phyloP scores from a whole-genome alignment of 2,797 vertebrate species.

The Denticeps clupeoides region DNA sequence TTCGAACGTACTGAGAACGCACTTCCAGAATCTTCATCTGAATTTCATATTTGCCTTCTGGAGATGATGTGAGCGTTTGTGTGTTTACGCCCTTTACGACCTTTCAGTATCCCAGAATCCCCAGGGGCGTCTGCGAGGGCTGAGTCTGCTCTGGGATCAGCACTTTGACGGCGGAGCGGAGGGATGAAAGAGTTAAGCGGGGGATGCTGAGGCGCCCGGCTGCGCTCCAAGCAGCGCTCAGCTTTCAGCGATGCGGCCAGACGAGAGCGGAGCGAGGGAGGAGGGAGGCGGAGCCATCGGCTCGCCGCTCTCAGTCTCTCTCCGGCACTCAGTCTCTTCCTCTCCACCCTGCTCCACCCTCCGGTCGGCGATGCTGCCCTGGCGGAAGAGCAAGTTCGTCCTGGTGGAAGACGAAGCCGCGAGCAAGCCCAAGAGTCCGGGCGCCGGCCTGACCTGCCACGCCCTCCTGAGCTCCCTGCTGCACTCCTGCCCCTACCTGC shows the following conservation, averaged over 20 bases:
- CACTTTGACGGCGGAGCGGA: background rate
- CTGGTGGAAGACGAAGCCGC: constrained; percentile 76
- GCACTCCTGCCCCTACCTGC: constrained; percentile 82
- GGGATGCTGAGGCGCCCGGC: constrained; percentile 16
- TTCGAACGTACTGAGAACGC: too few species aligned
- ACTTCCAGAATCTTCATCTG: too few species aligned
- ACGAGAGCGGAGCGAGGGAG: constrained; percentile 38
- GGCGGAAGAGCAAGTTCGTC: constrained; percentile 90
- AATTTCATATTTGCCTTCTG: too few species aligned
- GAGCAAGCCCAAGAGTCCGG: constrained; percentile 75
- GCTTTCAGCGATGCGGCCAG: constrained; percentile 49
- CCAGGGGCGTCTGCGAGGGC: too few species aligned
- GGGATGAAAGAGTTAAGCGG: constrained; percentile 25
- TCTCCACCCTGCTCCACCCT: constrained; percentile 27
- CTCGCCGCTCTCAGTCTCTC: constrained; percentile 55
- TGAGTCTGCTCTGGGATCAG: too few species aligned
- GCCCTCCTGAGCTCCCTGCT: constrained; percentile 80
- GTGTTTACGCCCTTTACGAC: too few species aligned
- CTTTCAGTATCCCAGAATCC: too few species aligned
- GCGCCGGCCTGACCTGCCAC: constrained; percentile 72
- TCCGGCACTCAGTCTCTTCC: constrained; percentile 24
- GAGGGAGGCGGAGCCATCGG: constrained; percentile 51
- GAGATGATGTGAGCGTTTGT: too few species aligned
- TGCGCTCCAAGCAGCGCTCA: constrained; percentile 15
- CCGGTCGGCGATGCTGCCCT: constrained; percentile 74